Evolutionary conservation across 2,113 vertebrate species (phyloP), one percentile per base, ranked within the genome.

Genomic region (Lophura nycthemera): DNA sequence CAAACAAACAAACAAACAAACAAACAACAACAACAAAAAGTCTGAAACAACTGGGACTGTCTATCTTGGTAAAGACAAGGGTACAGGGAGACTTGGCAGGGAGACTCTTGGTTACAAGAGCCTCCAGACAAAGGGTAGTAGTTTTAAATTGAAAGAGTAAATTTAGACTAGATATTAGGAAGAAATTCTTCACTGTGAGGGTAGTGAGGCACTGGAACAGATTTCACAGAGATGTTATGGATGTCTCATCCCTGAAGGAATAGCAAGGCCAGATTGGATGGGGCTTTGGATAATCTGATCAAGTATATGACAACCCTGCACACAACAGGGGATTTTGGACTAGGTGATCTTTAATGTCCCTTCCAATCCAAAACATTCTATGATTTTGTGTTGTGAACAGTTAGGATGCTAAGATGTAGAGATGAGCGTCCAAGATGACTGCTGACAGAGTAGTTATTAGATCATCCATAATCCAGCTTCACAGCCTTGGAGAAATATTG

Each of bases 391-490:
- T 16, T 54, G 52, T 54, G 14, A 16, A 15, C 52, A 29, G 0
- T 6, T 45, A 20, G 8, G 6, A 52, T 65, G 24, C 12, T 1
- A 8, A 13, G 27, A 32, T 42, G 29, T 15, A 64, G 15, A 64
- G 5, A 4, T 5, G 1, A 17, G 30, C 25, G 6, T 50, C 3
- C 1, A n/a, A 3, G 11, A 1, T 1, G 15, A 18, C 15, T 42
- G 20, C 11, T 75, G 19, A 50, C n/a, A 19, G 1, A 1, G 3
- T 13, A 32, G 29, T 34, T 76, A 50, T 3, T 11, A 34, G 20
- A 7, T 11, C 45, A 7, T 13, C 27, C 14, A 16, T 11, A 17
- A 8, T 10, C 24, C 1, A 0, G 29, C 12, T 69, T 18, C 56
- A 3, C 7, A 64, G 22, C 19, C 42, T 43, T 50, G 18, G 47